Evolutionary conservation across 2,888 invertebrate species (phyloP), one percentile per base, ranked within the genome.

Genomic region (Oscheius sp.): DNA sequence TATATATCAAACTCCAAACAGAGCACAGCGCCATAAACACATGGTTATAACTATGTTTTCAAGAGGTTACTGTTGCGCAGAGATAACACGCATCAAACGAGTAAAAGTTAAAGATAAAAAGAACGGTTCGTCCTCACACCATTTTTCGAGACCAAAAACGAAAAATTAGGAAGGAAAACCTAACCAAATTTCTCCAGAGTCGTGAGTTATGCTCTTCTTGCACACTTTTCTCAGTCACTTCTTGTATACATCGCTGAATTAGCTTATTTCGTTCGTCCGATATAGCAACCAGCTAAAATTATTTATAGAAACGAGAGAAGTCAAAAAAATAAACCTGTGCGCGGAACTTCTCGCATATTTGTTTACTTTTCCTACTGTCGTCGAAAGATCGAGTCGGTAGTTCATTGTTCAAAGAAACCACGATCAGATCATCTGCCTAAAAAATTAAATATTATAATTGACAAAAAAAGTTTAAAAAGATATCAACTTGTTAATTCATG

Each of bases 321-420:
- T 5, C 12, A 51, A 12, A 24, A 22, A 9, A 41, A 44, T 30
- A 28, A 9, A 67, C 67, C 47, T 32, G 33, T 30, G 22, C 33
- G 44, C 41, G 57, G 45, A 67, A 67, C 26, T 67, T 49, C 26
- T 67, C 59, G 47, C 67, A 67, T 33, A 67, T 57, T 32, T 41
- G 38, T 59, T 67, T 67, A 50, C 67, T 67, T 28, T 59, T 47
- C 49, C 59, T 12, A 17, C 59, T 47, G 28, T 49, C 67, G 41
- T 47, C 47, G 47, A 67, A 67, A 3, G 67, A 67, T 14, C 47
- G 45, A 4, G 67, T 67, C 6, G 67, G 67, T 41, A 67, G 59
- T 20, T 59, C 49, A 22, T 67, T 59, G 50, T 67, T 67, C 20
- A 67, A 50, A 20, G 45, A n/a, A 8, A 67, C 49, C 6, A 47